phyloP scores from a whole-genome alignment of 2,888 invertebrate species.

The Lycia hirtaria region DNA sequence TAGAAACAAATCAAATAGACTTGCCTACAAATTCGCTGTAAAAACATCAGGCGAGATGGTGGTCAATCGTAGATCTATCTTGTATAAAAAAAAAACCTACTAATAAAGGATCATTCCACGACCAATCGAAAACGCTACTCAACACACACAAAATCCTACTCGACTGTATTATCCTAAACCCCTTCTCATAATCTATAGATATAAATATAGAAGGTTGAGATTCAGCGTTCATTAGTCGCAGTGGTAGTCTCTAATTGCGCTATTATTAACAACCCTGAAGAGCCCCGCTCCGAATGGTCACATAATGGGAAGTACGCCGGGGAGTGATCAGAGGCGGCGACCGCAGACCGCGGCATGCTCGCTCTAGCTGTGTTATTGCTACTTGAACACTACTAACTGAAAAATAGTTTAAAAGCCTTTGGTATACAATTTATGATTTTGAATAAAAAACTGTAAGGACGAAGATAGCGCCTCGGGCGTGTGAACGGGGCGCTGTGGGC shows the following conservation, averaged over 20 bases:
- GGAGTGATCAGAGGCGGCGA: constrained; percentile 58
- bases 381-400: constrained; percentile 40
- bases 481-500: no score
- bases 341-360: constrained; percentile 57
- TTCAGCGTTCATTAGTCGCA: constrained; percentile 18
- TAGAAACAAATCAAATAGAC: no score
- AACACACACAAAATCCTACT: neutral
- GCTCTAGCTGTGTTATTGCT: constrained; percentile 35
- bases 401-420: constrained; percentile 15
- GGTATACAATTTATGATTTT: constrained; percentile 9
- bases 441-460: no score
- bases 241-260: constrained; percentile 43
- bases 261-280: constrained; percentile 41
- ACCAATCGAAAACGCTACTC: neutral
- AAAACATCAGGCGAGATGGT: no score
- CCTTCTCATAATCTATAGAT: neutral
- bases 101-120: no score
- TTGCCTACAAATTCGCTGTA: no score
- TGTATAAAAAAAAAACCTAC: no score
- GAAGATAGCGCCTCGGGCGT: no score
- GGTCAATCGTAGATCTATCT: no score
- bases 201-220: no score
- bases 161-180: neutral
- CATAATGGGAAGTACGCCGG: constrained; percentile 53
- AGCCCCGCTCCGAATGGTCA: constrained; percentile 44